Evolutionary conservation across 2,113 vertebrate species (phyloP), one percentile per base, ranked within the genome.

Genomic region (Acanthochromis polyacanthus): DNA sequence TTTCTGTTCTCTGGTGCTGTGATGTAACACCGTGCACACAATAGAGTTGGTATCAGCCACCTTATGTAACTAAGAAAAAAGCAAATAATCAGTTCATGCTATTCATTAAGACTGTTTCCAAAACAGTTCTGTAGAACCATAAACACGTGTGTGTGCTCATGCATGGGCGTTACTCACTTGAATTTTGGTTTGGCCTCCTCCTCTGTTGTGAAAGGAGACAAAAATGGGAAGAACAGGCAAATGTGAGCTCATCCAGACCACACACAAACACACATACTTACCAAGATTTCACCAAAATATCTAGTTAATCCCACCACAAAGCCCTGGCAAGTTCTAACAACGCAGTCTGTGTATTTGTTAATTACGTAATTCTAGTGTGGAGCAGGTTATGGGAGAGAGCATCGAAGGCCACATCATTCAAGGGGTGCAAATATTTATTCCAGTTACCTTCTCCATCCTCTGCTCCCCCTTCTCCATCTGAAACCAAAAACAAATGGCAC

Each of bases 121-220:
- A 12, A 43, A 43, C 40, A 43, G 14, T 4, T 14, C 40, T 43
- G 40, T 15, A 12, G 2, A 43, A 43, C 32, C 32, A 9, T 36
- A 36, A 36, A 36, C 32, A 9, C 2, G 36, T 15, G 3, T 56
- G 3, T 19, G 19, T 28, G 2, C 1, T 56, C 2, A 59, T 55
- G 15, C 1, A 2, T 17, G 20, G 48, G 15, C 15, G n/a, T 64
- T 45, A 71, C 92, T 92, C 75, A 92, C 93, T 94, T 94, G 72
- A 90, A 91, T 71, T 93, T 94, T 17, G 93, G 93, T 72, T 93
- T 94, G 43, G 88, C 67, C 40, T 93, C 93, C 51, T 93, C 91
- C 57, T 89, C 88, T 92, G 77, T 67, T 68, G 38, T 51, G 0
- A 70, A 50, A 77, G n/a, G 51, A 69, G 69, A 57, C 0, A 56